phyloP scores from a whole-genome alignment of 2,113 vertebrate species.

The Morone chrysops region DNA sequence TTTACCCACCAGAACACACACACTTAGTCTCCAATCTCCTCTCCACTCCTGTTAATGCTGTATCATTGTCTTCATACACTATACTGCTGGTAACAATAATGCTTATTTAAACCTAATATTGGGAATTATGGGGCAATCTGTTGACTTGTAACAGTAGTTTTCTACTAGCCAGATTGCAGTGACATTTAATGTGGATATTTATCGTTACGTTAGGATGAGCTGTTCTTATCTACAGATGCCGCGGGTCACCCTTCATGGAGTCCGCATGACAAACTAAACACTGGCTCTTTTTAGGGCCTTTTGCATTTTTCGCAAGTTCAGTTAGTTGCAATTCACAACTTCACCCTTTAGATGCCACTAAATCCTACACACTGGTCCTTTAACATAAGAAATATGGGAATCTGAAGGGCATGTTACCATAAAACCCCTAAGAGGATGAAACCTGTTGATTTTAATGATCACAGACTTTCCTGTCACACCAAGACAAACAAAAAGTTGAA shows the following conservation, averaged over 20 bases:
- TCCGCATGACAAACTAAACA: no score
- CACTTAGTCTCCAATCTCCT: conserved; percentile 5
- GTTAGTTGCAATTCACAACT: no score
- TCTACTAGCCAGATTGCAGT: background rate
- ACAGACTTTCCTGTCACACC: background rate
- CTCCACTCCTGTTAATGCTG: background rate
- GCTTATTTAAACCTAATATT: background rate
- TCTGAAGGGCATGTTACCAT: conserved; percentile 16
- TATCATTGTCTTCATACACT: conserved; percentile 5
- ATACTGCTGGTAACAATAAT: background rate
- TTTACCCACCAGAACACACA: conserved; percentile 26
- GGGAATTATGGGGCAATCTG: background rate
- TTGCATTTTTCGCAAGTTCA: no score
- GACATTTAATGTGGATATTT: conserved; percentile 30
- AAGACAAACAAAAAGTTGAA: background rate
- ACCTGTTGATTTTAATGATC: background rate
- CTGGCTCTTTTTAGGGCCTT: no score
- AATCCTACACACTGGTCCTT: no score
- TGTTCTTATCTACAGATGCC: no score
- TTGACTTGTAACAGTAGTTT: background rate
- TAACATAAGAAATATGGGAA: conserved; percentile 13
- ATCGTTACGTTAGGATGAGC: no score
- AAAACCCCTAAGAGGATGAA: conserved; percentile 4
- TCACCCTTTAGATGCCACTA: no score
- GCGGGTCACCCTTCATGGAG: no score